Conservation (phyloP, 2,888 invertebrate species). For the Macrostomum cliftonense region DNA sequence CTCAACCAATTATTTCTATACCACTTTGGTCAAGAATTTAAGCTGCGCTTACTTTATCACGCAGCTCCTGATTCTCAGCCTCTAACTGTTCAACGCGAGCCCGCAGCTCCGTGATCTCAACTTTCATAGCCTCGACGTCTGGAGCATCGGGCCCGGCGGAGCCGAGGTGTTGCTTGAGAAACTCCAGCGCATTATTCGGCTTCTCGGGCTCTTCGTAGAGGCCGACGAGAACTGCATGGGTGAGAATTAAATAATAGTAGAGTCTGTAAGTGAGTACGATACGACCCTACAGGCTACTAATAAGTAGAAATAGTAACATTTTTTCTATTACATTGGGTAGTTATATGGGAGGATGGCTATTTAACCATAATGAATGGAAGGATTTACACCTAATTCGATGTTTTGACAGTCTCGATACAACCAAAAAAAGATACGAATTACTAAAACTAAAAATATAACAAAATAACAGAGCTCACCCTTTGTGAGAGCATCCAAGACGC, state of each 20-base stretch:
- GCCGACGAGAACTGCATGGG: conserved; percentile 52
- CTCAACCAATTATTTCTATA: too few relatives aligned
- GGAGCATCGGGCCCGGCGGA: conserved; percentile 33
- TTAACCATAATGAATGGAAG: too few relatives aligned
- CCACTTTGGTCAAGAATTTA: too few relatives aligned
- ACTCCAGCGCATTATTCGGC: conserved; percentile 58
- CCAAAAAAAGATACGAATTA: too few relatives aligned
- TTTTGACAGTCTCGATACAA: too few relatives aligned
- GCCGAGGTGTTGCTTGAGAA: conserved; percentile 33
- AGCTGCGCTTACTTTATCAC: conserved; percentile 21
- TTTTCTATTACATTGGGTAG: too few relatives aligned
- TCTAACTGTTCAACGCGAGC: conserved; percentile 28
- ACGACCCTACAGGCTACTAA: too few relatives aligned
- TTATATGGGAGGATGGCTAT: too few relatives aligned
- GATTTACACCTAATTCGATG: too few relatives aligned
- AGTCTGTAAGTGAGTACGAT: too few relatives aligned
- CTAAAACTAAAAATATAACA: background rate
- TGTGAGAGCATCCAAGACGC: conserved; percentile 67
- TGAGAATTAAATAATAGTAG: too few relatives aligned
- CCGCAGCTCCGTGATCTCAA: conserved; percentile 32
- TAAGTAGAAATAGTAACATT: background rate
- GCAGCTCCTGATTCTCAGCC: conserved; percentile 31
- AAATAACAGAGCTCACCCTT: conserved; percentile 39
- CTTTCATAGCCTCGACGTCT: conserved; percentile 34
- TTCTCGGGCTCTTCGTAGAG: conserved; percentile 68